These are phyloP conservation scores for Micronisus gabar DNA, from an alignment of 2,113 vertebrate genomes.

Conservation along the genomic window DNA sequence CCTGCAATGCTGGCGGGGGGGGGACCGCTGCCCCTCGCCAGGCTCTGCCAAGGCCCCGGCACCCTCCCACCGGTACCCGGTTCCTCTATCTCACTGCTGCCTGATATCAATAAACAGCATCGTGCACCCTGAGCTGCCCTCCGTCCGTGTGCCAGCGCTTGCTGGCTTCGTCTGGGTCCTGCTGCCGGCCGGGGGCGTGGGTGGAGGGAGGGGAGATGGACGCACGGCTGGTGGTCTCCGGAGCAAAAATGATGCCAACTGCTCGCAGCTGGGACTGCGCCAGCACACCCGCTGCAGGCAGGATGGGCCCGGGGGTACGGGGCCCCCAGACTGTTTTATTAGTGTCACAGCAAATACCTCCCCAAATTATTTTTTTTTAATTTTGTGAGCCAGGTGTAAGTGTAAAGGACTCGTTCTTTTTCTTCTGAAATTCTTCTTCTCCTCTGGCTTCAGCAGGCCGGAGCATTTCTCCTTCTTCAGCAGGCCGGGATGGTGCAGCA, in stretches of 20 bases:
- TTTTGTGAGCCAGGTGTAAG: background rate
- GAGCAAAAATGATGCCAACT: too few relatives aligned
- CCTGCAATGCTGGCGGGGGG: accelerated
- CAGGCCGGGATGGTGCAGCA: background rate
- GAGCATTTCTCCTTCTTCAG: background rate
- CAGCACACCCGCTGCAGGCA: accelerated
- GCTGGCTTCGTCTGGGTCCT: accelerated
- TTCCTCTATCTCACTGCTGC: background rate
- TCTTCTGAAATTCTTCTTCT: background rate
- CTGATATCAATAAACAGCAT: background rate
- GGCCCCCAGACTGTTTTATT: background rate
- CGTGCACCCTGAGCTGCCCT: accelerated
- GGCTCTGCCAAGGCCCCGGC: background rate
- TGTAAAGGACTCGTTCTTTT: background rate
- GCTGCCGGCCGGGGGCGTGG: accelerated
- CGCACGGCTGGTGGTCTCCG: background rate
- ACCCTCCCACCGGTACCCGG: background rate
- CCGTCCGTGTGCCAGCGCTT: accelerated
- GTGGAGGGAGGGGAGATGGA: background rate
- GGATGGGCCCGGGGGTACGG: background rate
- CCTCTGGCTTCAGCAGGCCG: background rate
- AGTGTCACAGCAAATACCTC: background rate
- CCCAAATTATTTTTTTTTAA: too few relatives aligned
- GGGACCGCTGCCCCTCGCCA: too few relatives aligned
- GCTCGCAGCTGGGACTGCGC: background rate